phyloP scores from a whole-genome alignment of 2,113 vertebrate genomes.

The Gobio gobio region DNA sequence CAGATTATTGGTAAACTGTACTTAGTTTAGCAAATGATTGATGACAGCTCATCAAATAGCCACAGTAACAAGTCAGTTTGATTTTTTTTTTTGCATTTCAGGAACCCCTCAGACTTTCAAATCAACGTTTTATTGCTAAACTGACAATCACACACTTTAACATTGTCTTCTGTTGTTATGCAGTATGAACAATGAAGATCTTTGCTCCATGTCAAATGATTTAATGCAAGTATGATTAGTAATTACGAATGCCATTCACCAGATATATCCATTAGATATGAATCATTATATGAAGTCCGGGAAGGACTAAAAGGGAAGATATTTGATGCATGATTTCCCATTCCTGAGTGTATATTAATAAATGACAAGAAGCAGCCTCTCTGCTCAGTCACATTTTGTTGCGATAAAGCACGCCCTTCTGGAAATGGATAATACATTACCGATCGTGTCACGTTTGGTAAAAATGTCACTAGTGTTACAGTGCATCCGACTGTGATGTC shows the following conservation, averaged over 20 bases:
- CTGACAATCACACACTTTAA: background rate
- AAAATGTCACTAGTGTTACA: background rate
- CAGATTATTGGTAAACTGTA: background rate
- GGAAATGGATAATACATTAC: background rate
- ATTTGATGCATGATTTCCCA: background rate
- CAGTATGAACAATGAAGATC: background rate
- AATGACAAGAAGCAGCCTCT: background rate
- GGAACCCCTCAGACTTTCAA: background rate
- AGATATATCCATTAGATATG: background rate
- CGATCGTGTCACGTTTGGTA: background rate
- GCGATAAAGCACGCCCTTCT: background rate
- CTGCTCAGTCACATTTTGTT: background rate
- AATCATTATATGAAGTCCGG: background rate
- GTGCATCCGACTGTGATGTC: background rate
- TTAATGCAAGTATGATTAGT: background rate
- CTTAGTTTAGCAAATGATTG: background rate
- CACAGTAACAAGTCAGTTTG: background rate
- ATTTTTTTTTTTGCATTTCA: background rate
- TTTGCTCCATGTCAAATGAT: background rate
- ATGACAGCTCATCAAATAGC: background rate
- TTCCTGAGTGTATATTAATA: conserved; percentile 8
- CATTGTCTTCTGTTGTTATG: background rate
- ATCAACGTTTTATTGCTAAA: background rate
- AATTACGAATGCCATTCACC: background rate
- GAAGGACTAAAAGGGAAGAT: background rate